Percentiles rank a stretch among this genome's conserved stretches.
phyloP scores from a whole-genome alignment of 2,888 invertebrate species.

The Criorhina ranunculi region DNA sequence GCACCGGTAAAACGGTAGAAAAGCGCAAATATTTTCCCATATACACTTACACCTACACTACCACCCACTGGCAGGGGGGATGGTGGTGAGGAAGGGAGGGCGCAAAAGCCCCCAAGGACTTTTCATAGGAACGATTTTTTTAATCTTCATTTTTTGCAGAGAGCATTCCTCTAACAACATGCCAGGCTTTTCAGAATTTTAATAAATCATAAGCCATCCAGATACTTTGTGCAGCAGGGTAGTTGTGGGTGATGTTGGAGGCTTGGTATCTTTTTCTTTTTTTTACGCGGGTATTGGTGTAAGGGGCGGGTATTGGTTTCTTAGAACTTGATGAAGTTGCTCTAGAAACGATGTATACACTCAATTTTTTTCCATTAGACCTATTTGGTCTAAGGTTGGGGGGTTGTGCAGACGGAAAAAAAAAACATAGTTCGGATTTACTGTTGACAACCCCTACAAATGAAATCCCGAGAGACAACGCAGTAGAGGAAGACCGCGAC shows the following conservation, averaged over 20 bases:
- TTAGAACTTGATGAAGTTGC: too few relatives aligned
- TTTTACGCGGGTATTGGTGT: neutral
- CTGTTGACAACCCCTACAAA: too few relatives aligned
- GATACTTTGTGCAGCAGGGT: slow-evolving; percentile 54
- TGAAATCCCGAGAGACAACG: too few relatives aligned
- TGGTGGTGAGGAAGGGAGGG: neutral
- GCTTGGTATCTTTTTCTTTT: slow-evolving; percentile 6
- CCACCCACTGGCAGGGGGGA: neutral
- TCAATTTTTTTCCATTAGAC: too few relatives aligned
- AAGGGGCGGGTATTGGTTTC: too few relatives aligned
- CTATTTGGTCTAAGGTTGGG: too few relatives aligned
- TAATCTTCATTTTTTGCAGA: slow-evolving; percentile 68
- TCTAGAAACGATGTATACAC: too few relatives aligned
- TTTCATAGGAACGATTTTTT: slow-evolving; percentile 41
- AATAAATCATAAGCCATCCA: slow-evolving; percentile 76
- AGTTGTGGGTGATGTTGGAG: neutral
- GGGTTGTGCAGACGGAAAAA: too few relatives aligned
- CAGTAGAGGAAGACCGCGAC: too few relatives aligned
- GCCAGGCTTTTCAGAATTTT: slow-evolving; percentile 76
- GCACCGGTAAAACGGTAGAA: slow-evolving; percentile 62
- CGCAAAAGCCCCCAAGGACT: slow-evolving; percentile 61
- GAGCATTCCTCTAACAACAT: slow-evolving; percentile 74
- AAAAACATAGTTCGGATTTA: too few relatives aligned
- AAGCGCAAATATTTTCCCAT: slow-evolving; percentile 73
- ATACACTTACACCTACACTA: slow-evolving; percentile 43